Percentiles rank a stretch among this genome's conserved stretches.
Evolutionary conservation across 2,113 vertebrate species (phyloP).

Genomic region (Python bivittatus): DNA sequence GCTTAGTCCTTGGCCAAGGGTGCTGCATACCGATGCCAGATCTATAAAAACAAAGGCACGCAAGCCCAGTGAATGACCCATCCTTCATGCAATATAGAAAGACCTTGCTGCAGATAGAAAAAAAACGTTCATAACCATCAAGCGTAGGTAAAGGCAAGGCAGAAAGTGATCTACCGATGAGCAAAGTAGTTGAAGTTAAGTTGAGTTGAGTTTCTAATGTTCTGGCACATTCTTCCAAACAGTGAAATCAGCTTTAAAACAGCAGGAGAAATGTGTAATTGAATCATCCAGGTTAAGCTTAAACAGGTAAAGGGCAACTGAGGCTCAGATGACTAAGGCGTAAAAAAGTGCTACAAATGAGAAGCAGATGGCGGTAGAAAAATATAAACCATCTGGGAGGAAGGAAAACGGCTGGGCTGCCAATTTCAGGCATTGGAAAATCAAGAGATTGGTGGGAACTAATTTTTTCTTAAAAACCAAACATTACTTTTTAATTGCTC

Average conservation of each 20-base stretch:
- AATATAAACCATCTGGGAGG: constrained; percentile 12
- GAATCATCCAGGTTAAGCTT: constrained; percentile 2
- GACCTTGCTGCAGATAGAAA: not conserved
- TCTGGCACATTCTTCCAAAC: constrained; percentile 1
- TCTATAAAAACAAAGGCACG: not conserved
- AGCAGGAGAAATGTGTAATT: constrained; percentile 12
- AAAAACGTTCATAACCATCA: not conserved
- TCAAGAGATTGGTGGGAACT: constrained; percentile 15
- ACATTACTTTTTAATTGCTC: constrained; percentile 28
- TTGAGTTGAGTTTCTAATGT: not conserved
- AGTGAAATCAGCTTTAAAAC: not conserved
- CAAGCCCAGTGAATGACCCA: not conserved
- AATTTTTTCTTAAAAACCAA: constrained; percentile 14
- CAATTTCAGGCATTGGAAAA: constrained; percentile 27
- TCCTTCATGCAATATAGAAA: not conserved
- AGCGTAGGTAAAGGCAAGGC: not conserved
- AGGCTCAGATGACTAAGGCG: not conserved
- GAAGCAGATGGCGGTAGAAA: constrained; percentile 23
- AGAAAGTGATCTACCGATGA: not conserved
- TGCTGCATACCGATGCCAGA: not conserved
- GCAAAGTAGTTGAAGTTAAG: not conserved
- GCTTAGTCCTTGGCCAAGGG: not conserved
- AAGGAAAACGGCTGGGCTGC: not conserved
- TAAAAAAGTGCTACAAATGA: constrained; percentile 11
- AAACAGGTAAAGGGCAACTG: constrained; percentile 17